These are phyloP conservation scores for Poeciliopsis turneri DNA, from an alignment of 2,797 vertebrate species.

Conservation along the genomic window DNA sequence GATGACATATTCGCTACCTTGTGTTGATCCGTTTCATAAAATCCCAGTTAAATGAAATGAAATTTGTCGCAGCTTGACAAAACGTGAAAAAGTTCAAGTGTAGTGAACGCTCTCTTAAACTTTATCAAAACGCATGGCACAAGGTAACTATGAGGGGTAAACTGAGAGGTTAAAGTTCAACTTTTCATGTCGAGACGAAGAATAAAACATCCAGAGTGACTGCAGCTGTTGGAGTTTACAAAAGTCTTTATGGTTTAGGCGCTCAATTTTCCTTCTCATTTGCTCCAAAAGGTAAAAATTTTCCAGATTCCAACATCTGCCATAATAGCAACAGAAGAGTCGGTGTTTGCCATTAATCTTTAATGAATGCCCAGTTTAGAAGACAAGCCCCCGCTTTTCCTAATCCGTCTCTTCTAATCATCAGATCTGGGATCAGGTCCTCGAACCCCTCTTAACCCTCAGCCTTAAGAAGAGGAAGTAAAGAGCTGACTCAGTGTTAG, in stretches of 20 bases:
- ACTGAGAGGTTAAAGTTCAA: neutral
- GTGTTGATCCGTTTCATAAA: neutral
- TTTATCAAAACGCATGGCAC: neutral
- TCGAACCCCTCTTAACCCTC: slow-evolving; percentile 63
- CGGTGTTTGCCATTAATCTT: slow-evolving; percentile 15
- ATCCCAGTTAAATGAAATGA: neutral
- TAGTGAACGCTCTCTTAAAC: neutral
- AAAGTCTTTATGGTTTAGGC: neutral
- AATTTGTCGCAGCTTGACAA: neutral
- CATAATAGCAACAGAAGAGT: neutral
- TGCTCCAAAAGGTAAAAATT: neutral
- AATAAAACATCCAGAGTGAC: neutral
- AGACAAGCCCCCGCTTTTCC: slow-evolving; percentile 55
- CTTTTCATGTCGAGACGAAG: neutral
- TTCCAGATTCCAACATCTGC: neutral
- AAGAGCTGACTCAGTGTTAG: slow-evolving; percentile 57
- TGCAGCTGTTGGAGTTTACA: neutral
- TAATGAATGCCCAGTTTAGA: slow-evolving; percentile 55
- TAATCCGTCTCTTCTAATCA: slow-evolving; percentile 52
- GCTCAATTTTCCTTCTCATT: neutral
- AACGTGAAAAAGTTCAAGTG: neutral
- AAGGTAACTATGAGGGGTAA: neutral
- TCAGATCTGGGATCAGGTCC: slow-evolving; percentile 65
- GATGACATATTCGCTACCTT: neutral
- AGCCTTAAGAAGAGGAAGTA: slow-evolving; percentile 48